Base-by-base conservation (phyloP, 2,113 vertebrate species). In the Dicentrarchus labrax region DNA sequence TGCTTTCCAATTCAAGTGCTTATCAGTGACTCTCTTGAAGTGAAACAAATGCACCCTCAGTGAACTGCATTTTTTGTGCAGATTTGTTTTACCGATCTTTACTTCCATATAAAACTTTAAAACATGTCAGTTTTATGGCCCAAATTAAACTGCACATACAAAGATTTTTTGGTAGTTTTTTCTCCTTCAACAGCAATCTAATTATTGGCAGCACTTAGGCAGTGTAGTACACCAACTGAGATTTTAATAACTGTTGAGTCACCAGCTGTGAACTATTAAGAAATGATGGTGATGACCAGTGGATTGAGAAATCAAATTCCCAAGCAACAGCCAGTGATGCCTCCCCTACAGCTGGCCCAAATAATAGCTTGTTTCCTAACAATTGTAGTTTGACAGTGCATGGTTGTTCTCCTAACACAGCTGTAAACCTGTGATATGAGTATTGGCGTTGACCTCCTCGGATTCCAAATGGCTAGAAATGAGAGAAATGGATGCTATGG, bases 221-320 rank as follows among this genome's bases (percentile, higher is more conserved):
- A 78, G 79, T 43, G 71, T 54, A 75, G 73, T 80, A 45, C 73
- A 84, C 86, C 88, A 86, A 93, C 86, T 85, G 89, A 85, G 87
- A 87, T 81, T 86, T 90, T 89, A 91, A 94, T 92, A 89, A 89
- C 85, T 89, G 61, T 84, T 80, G 80, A 93, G 86, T 88, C 80
- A 56, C 89, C 93, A 94, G 93, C 93, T 95, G 94, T 91, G 91
- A 91, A 93, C 89, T 82, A 93, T 94, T 94, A 93, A 92, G 87
- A 91, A 78, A 72, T 62, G 66, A 87, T 70, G 76, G 77, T 77
- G 75, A 92, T 90, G 89, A 92, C 93, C 88, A 84, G 81, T 81
- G 82, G 80, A 86, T 92, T 86, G 87, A 88, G 86, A 93, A 92
- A 91, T 89, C 80, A 84, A 82, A 84, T 70, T 87, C 77, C 78